Evolutionary conservation across 2,888 invertebrate species (phyloP), one percentile per base, ranked within the genome.

Genomic region (Synergus gifuensis): DNA sequence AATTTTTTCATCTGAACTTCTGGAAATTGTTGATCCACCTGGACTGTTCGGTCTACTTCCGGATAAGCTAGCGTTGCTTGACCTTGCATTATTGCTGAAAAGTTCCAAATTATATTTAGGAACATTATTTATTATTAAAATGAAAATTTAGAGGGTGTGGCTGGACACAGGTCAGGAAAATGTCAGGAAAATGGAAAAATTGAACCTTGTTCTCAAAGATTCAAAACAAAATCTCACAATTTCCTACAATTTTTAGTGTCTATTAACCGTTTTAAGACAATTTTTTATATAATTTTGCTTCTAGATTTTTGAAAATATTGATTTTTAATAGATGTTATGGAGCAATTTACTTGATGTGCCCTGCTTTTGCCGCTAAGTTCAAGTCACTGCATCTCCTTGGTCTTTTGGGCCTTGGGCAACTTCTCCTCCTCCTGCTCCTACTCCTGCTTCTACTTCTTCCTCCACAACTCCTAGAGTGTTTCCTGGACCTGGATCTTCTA

Each of bases 1-100:
- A 11, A 46, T 77, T 12, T 40, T 77, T 22, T 81, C 85, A 46
- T 80, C 78, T 16, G 81, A 79, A 46, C 81, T 63, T 4, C 44
- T 79, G 28, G 82, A 22, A 60, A 4, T 60, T 60, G 22, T 28
- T 60, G 60, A 60, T 18, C 60, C 22, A 11, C 12, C 60, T 28
- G 5, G 12, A 28, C 60, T 60, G 60, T 60, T 60, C 22, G n/a
- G 22, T 60, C 60, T 60, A 60, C 60, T 22, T 60, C 60, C 9
- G 11, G 60, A 18, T 4, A 60, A 4, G 18, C 22, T 60, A 1
- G 18, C 11, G n/a, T 22, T 22, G 60, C 22, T 18, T 22, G 28
- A 28, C 22, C 60, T 22, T 60, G 22, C 0, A 11, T 22, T 60
- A 12, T 12, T 22, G 4, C 46, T 49, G 22, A 69, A 46, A 69